phyloP scores from a whole-genome alignment of 2,888 invertebrate genomes.

The Drosophila atripex region DNA sequence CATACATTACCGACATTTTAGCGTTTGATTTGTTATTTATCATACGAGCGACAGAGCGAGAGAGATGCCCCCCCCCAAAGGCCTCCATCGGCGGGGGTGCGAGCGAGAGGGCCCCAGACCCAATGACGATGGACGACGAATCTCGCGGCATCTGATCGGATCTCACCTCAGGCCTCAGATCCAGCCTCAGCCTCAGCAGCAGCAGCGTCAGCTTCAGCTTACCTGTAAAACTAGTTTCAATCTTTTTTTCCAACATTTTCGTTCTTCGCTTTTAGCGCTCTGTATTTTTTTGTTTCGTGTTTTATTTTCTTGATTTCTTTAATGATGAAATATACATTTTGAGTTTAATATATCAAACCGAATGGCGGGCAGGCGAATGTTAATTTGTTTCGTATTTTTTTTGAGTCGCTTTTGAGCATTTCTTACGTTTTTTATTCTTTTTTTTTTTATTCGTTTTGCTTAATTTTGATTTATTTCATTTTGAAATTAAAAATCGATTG shows the following conservation, averaged over 20 bases:
- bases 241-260: slow-evolving; percentile 37
- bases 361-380: slow-evolving; percentile 71
- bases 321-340: slow-evolving; percentile 81
- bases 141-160: slow-evolving; percentile 56
- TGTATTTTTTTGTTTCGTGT: slow-evolving; percentile 10
- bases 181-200: slow-evolving; percentile 21
- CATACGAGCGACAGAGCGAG: slow-evolving; percentile 61
- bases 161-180: slow-evolving; percentile 20
- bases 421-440: no score
- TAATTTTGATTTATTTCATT: slow-evolving; percentile 80
- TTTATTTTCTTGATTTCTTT: slow-evolving; percentile 63
- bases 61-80: slow-evolving; percentile 13
- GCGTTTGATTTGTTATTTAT: slow-evolving; percentile 81
- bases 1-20: slow-evolving; percentile 81
- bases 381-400: slow-evolving; percentile 63
- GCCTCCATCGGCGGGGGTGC: no score
- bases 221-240: slow-evolving; percentile 79
- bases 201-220: slow-evolving; percentile 32
- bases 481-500: slow-evolving; percentile 78
- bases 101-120: slow-evolving; percentile 23
- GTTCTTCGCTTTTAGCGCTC: slow-evolving; percentile 58
- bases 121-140: slow-evolving; percentile 55
- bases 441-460: slow-evolving; percentile 35
- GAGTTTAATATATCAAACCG: slow-evolving; percentile 79
- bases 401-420: slow-evolving; percentile 26